Evolutionary conservation across 2,113 vertebrate species (phyloP), one percentile per base, ranked within the genome.

Genomic region (Natator depressus): DNA sequence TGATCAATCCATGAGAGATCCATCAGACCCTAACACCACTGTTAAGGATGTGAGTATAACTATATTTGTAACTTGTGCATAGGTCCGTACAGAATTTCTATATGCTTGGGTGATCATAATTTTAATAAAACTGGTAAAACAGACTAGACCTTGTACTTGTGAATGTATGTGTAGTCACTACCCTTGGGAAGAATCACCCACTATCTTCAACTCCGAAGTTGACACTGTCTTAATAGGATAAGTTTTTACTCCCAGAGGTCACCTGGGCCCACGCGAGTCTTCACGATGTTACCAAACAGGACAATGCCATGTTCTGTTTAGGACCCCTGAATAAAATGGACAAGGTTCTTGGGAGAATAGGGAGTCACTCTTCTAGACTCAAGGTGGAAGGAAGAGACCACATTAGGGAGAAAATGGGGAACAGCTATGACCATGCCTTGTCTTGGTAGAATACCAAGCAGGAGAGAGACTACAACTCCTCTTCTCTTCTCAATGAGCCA

Each of bases 221-320:
- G 31, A 65, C 62, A 57, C 24, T 57, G 55, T 57, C 55, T 57
- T 57, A 57, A 25, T 57, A n/a, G 62, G 35, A n/a, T 17, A 65
- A 7, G 62, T 75, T 20, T 42, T n/a, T 42, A 8, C 69, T 38
- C n/a, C 8, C 8, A 78, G 53, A 2, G 1, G 59, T 16, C 49
- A 3, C 1, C 12, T 7, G 2, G 8, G 10, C 10, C 9, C 9
- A 2, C 16, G 17, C 19, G 1, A 12, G 59, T 47, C 80, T 62
- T 84, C 80, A 85, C 9, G 87, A 76, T 0, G 1, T 1, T 22
- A 57, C 27, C 2, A 1, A 1, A 0, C 0, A 19, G 57, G 80
- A 89, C 31, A 29, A 29, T 65, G 62, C 29, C 14, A 12, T 35
- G 31, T 65, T 65, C 31, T 65, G 22, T 65, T 65, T 65, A 65